Conservation (phyloP, 2,888 invertebrate species). For the Cybosia mesomella region DNA sequence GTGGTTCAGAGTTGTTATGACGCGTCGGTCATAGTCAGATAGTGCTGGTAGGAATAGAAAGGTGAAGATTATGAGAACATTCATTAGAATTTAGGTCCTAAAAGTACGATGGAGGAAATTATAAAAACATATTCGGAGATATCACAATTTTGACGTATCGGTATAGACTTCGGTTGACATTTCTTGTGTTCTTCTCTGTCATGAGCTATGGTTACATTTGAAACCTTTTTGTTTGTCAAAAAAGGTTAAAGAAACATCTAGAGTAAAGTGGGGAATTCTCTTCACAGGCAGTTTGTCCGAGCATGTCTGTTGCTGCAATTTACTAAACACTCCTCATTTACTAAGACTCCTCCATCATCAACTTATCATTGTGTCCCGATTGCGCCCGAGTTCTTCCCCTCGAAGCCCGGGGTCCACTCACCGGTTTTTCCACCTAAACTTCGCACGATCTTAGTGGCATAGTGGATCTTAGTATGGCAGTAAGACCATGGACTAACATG, state of each 20-base stretch:
- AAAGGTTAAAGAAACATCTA: neutral
- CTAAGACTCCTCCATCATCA: too few relatives aligned
- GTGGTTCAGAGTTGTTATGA: slow-evolving; percentile 69
- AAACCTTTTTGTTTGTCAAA: neutral
- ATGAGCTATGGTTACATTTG: neutral
- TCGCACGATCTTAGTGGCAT: too few relatives aligned
- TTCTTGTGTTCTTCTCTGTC: slow-evolving; percentile 3
- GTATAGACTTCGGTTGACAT: neutral
- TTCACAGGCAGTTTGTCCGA: too few relatives aligned
- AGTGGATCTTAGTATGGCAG: too few relatives aligned
- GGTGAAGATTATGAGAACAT: slow-evolving; percentile 39
- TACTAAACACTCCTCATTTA: too few relatives aligned
- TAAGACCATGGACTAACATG: too few relatives aligned
- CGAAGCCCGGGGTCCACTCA: too few relatives aligned
- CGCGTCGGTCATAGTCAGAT: slow-evolving; percentile 55
- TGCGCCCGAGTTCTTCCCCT: too few relatives aligned
- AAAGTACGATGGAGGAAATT: slow-evolving; percentile 11
- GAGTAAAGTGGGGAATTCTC: neutral
- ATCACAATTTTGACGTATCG: neutral
- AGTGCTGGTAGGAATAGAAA: slow-evolving; percentile 39
- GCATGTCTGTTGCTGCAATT: too few relatives aligned
- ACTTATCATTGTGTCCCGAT: too few relatives aligned
- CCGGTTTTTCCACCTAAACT: too few relatives aligned
- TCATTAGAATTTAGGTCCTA: slow-evolving; percentile 44
- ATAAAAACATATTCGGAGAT: neutral